Conservation (phyloP, 2,888 invertebrate species). For the Drosophila bunnanda region DNA sequence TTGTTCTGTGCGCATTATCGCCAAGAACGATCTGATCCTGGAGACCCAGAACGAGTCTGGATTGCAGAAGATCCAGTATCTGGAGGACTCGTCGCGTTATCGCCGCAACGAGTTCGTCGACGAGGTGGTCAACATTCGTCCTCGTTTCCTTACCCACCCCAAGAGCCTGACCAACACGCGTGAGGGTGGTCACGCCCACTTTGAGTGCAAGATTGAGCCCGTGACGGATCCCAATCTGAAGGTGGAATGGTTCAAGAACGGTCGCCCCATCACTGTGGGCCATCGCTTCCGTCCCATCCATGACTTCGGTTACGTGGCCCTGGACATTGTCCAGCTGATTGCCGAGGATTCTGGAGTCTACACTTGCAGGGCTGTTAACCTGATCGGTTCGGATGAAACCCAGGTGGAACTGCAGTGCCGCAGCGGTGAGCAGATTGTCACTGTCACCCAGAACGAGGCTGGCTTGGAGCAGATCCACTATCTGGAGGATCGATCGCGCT, state of each 20-base stretch:
- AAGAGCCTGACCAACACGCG: slow-evolving; percentile 93
- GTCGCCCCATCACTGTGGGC: slow-evolving; percentile 96
- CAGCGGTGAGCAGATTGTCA: slow-evolving; percentile 92
- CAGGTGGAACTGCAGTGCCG: slow-evolving; percentile 90
- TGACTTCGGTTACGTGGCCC: slow-evolving; percentile 98
- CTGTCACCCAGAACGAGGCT: slow-evolving; percentile 93
- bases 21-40: slow-evolving; percentile 93
- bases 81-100: slow-evolving; percentile 94
- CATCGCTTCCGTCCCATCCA: slow-evolving; percentile 98
- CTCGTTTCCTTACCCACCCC: slow-evolving; percentile 93
- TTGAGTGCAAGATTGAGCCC: slow-evolving; percentile 98
- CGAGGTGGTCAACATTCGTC: slow-evolving; percentile 92
- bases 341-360: slow-evolving; percentile 98
- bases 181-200: slow-evolving; percentile 97
- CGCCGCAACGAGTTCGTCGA: slow-evolving; percentile 92
- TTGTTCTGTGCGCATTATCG: slow-evolving; percentile 94
- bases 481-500: slow-evolving; percentile 93
- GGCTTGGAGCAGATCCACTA: slow-evolving; percentile 95
- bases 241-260: slow-evolving; percentile 98
- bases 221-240: slow-evolving; percentile 98
- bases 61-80: slow-evolving; percentile 95
- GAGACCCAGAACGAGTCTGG: slow-evolving; percentile 97
- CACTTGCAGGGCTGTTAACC: slow-evolving; percentile 96
- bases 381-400: slow-evolving; percentile 95
- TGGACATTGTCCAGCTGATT: slow-evolving; percentile 97